Evolutionary conservation across 2,888 invertebrate species (phyloP).

Genomic region (Actias luna): DNA sequence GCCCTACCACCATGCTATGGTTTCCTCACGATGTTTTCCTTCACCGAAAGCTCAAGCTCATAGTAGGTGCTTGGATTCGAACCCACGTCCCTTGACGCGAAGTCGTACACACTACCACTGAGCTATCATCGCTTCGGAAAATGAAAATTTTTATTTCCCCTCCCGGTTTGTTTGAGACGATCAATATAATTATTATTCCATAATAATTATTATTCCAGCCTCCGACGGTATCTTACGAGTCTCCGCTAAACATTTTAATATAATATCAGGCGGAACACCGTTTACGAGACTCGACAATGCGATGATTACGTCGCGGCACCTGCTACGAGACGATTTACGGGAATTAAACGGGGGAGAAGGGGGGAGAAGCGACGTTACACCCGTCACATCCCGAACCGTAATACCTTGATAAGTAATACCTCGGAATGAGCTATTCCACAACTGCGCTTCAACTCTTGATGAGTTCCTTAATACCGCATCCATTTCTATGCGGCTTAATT

Average conservation of each 20-base stretch:
- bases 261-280: background rate
- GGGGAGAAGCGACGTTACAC: background rate
- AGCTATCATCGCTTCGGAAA: no score
- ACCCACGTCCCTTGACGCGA: no score
- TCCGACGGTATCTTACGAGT: background rate
- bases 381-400: background rate
- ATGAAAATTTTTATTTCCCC: no score
- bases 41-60: no score
- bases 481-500: background rate
- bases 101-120: no score
- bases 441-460: background rate
- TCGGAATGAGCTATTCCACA: background rate
- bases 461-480: background rate
- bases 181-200: no score
- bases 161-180: no score
- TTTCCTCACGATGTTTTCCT: no score
- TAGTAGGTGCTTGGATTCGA: no score
- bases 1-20: no score
- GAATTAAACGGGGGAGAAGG: conserved; percentile 6
- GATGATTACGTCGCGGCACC: conserved; percentile 5
- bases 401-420: background rate
- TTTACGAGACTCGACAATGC: conserved; percentile 1
- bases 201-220: background rate
- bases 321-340: conserved; percentile 5
- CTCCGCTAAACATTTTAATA: background rate